Percentiles rank a stretch among this genome's conserved stretches.
Conservation (phyloP, 1,140 invertebrate genomes). For the Bombus consobrinus region DNA sequence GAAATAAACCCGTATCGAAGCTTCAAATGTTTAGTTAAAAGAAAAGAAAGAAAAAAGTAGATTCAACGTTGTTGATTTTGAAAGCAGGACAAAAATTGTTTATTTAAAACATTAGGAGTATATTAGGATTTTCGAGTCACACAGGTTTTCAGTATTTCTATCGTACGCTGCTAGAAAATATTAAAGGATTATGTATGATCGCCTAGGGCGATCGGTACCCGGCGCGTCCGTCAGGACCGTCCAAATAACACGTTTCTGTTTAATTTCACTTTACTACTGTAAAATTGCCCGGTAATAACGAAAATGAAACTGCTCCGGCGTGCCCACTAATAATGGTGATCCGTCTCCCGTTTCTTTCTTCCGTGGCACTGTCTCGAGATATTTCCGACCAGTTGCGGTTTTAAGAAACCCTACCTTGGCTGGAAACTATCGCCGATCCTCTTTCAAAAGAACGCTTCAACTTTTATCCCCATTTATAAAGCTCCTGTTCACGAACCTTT, state of each 20-base stretch:
- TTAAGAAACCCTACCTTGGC: conserved; percentile 27
- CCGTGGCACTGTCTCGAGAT: conserved; percentile 16
- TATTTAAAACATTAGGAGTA: neutral
- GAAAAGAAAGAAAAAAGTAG: no score
- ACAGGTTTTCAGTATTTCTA: neutral
- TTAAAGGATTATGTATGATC: conserved; percentile 39
- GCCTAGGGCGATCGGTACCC: conserved; percentile 34
- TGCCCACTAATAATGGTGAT: conserved; percentile 70
- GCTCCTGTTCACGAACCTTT: neutral
- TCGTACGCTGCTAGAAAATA: conserved; percentile 16
- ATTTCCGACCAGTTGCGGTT: conserved; percentile 45
- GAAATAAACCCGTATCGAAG: no score
- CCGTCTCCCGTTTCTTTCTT: conserved; percentile 49
- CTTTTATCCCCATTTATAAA: neutral
- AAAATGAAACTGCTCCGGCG: conserved; percentile 67
- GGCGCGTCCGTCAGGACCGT: conserved; percentile 21
- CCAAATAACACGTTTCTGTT: conserved; percentile 73
- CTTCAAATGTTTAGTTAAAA: neutral
- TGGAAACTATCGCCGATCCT: neutral
- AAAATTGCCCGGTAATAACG: conserved; percentile 75
- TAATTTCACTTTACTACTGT: conserved; percentile 79
- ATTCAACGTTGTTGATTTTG: no score
- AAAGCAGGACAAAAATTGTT: no score
- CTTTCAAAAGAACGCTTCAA: neutral
- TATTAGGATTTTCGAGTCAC: neutral